Percentiles rank a stretch among this genome's conserved stretches.
Evolutionary conservation across 64 coral and sea anemone species (phyloP).

Genomic region (Hydrozoanthus tunicans): DNA sequence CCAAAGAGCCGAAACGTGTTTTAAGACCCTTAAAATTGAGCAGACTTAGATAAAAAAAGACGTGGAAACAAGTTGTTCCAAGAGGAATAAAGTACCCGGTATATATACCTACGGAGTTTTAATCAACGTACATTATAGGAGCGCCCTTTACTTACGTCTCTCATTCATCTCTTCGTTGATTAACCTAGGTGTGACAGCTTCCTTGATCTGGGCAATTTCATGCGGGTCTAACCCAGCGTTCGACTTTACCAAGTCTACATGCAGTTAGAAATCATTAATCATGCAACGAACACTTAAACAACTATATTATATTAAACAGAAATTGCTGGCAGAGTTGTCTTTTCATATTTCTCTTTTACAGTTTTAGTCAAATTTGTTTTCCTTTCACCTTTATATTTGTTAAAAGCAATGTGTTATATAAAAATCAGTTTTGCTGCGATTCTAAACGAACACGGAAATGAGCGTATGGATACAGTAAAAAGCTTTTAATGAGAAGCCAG

Average conservation of each 20-base stretch:
- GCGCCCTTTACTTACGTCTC: constrained; percentile 64
- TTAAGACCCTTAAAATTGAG: no score
- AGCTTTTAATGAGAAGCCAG: no score
- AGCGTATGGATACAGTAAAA: no score
- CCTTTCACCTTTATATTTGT: no score
- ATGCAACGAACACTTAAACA: background rate
- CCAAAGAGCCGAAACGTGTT: no score
- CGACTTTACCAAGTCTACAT: constrained; percentile 69
- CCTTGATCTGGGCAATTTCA: constrained; percentile 63
- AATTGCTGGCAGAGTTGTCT: no score
- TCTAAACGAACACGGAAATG: no score
- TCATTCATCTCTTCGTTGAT: constrained; percentile 73
- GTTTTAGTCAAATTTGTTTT: no score
- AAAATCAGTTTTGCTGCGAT: no score
- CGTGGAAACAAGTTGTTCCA: background rate
- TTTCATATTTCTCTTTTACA: no score
- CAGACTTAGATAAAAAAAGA: background rate
- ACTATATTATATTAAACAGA: no score
- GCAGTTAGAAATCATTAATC: constrained; percentile 12
- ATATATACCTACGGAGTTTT: background rate
- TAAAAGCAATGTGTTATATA: no score
- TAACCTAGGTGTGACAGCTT: constrained; percentile 69
- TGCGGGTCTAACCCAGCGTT: constrained; percentile 54
- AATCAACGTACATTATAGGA: background rate
- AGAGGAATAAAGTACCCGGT: background rate